Conservation (phyloP, 2,113 vertebrate species). For the Phoenicopterus ruber region DNA sequence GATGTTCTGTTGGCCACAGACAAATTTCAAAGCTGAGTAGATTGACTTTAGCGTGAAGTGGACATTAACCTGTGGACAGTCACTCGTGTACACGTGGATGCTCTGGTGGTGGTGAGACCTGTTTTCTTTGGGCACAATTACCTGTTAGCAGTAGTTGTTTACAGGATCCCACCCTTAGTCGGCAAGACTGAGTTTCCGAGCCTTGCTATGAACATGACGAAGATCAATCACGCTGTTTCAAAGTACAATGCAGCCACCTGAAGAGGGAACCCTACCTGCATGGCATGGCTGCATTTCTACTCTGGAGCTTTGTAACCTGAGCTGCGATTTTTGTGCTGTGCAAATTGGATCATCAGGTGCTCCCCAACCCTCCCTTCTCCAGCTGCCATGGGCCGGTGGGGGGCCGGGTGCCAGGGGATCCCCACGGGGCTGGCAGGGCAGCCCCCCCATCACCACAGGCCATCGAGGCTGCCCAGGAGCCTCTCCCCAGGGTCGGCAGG, state of each 20-base stretch:
- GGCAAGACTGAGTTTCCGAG: not conserved
- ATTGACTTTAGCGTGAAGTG: not conserved
- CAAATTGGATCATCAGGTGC: not conserved
- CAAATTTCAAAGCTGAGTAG: not conserved
- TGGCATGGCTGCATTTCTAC: not conserved
- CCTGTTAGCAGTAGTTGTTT: not conserved
- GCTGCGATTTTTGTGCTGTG: not conserved
- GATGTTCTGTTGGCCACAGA: not conserved
- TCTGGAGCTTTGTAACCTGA: not conserved
- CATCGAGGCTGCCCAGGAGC: not conserved
- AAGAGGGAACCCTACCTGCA: not conserved
- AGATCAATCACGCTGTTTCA: not conserved
- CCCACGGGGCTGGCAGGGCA: not conserved
- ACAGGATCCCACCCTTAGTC: not conserved
- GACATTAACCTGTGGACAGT: not conserved
- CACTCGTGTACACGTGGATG: not conserved
- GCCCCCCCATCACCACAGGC: not conserved
- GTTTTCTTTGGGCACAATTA: not conserved
- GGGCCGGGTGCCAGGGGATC: rapidly evolving
- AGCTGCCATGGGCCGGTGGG: not conserved
- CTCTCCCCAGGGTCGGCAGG: not conserved
- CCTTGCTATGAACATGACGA: not conserved
- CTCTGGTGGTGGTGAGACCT: not conserved
- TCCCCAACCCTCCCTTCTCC: not conserved
- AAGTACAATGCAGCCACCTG: not conserved